Evolutionary conservation across 92 coral and sea anemone genomes (phyloP), one percentile per base, ranked within the genome.

Genomic region (Porites evermanni): DNA sequence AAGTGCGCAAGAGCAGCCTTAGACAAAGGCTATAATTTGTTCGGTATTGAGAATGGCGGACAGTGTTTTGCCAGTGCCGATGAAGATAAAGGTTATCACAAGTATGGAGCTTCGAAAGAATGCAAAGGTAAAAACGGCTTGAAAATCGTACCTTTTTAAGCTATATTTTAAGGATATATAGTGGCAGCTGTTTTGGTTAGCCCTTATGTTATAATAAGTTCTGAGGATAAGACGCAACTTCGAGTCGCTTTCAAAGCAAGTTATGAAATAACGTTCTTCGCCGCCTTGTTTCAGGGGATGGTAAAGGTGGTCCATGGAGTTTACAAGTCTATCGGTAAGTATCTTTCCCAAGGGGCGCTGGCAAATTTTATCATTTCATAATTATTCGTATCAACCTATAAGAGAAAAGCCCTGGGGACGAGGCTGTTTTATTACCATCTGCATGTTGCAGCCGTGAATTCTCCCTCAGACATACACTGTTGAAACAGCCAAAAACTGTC

Each of bases 231-330:
- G 47, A 3, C 47, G 4, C 47, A 38, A 38, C 3, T 38, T 38
- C 47, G 47, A 38, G 47, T 38, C 47, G 7, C 47, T 38, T 38
- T 38, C 2, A 38, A 38, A 38, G 47, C 47, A 38, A 38, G 47
- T 38, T 38, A 38, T 4, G 47, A 38, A 38, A 38, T 38, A 38
- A 38, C 47, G 47, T 38, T 38, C 47, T 56, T 56, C 8, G 61
- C 20, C 8, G 72, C 72, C 14, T 32, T 53, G 66, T 78, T 88
- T n/a, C 77, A 96, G 98, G 90, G 50, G 96, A 95, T 47, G 99
- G 99, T 4, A 93, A 95, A 84, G 99, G 99, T 5, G 99, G 99
- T 1, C 99, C 99, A 0, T 97, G 99, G 99, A 97, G 99, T 81
- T 72, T 97, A 60, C 97, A 97, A 83, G 99, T 96, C 12, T 97